Base-by-base conservation (phyloP, 2,888 invertebrate species). In the Tiliacea citrago region DNA sequence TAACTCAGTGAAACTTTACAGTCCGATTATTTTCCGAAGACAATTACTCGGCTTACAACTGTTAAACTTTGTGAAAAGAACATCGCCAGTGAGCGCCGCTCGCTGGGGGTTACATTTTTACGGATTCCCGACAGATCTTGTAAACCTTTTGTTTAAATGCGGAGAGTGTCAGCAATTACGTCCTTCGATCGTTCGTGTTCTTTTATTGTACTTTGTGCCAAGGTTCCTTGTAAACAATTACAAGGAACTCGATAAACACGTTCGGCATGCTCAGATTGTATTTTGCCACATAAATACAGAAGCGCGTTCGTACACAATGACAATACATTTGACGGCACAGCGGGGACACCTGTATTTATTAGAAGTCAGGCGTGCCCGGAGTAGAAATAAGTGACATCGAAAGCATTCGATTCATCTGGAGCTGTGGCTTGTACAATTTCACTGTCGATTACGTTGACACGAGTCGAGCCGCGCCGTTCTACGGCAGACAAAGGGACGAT, bases 111-210 rank as follows among this genome's bases (percentile, higher is more conserved):
- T 73, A 82, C 73, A 73, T 85, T 89, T 86, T 86, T 84, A 81
- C 82, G 67, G 79, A 83, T 84, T 81, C 79, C 68, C 70, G n/a
- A 75, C 73, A 78, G 81, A 80, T 84, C 83, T 86, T 81, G 67
- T 77, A 78, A 83, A 81, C 81, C 77, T 82, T 86, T 87, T 87
- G 79, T 87, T 86, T 86, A 82, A 87, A 88, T 84, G 84, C 82
- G 83, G 77, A 81, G 85, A 87, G 78, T 83, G 83, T 77, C 76
- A 79, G 82, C 83, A 87, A 86, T 88, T 84, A 88, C 79, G 82
- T 75, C 69, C 73, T 79, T 58, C 62, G 70, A 82, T 77, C 62
- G 70, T 85, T 77, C 78, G 57, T 85, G 71, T 82, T 78, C 68
- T 73, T 68, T 77, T 82, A 77, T 73, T 77, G 63, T 66, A 57